Base-by-base conservation (phyloP, 1,140 invertebrate genomes). In the Drosophila miranda region DNA sequence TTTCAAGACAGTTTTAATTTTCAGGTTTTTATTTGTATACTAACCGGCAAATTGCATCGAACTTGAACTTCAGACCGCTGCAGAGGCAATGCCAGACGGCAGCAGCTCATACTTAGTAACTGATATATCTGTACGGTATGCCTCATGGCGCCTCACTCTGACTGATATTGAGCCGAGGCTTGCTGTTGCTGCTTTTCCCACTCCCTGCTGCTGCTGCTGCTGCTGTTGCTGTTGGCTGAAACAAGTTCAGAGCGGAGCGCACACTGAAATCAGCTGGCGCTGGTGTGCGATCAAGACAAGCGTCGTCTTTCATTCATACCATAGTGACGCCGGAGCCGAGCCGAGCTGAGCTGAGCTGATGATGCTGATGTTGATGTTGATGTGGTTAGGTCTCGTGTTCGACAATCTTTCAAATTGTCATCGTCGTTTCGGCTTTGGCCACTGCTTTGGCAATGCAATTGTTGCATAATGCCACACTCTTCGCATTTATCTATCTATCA, bases 11-110 rank as follows among this genome's bases (percentile, higher is more conserved):
- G 42, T 38, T 9, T 54, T 71, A 19, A 41, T 48, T 73, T 66
- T 63, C 38, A 60, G 54, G 50, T 83, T 80, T 84, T 71, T 63
- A 64, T 38, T 13, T 38, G 11, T 38, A 48, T 66, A 45, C 53
- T 30, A 61, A 44, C 68, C 60, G 77, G 73, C 54, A 66, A 80
- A 87, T 87, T 87, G 82, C 75, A 87, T 28, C 83, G 82, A 87
- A 87, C 82, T 87, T 87, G 82, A 87, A 87, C 82, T 87, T 87
- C 82, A 87, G 68, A 78, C 74, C 53, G 76, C 57, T 67, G 81
- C 73, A 76, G 81, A 86, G 50, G 60, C 49, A 73, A 64, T 55
- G 68, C 49, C 78, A 62, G 44, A 34, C 51, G 56, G 45, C 54
- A 48, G 44, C 51, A 38, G 9, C 57, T 26, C 23, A 44, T 44